These are phyloP conservation scores for Xenopus borealis DNA, from an alignment of 2,113 vertebrate species.

Conservation along the genomic window DNA sequence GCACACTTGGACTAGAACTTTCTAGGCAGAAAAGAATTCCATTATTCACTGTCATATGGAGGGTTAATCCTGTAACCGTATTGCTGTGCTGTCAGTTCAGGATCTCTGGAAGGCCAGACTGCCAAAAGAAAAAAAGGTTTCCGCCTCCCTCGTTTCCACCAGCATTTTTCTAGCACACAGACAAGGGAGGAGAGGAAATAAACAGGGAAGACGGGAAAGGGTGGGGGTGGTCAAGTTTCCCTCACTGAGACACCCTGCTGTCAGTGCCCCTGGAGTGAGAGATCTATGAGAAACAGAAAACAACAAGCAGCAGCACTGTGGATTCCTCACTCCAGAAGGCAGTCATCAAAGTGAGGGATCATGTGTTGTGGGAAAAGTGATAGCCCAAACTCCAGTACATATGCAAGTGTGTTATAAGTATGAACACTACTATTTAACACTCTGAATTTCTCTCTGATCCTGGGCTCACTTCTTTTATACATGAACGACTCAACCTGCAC, in stretches of 20 bases:
- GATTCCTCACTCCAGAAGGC: neutral
- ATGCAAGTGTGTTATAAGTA: neutral
- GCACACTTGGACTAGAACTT: no score
- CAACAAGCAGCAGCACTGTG: neutral
- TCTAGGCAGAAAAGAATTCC: no score
- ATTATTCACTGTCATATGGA: no score
- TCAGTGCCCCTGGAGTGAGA: conserved; percentile 23
- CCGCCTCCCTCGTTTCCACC: conserved; percentile 9
- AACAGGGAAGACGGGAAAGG: conserved; percentile 31
- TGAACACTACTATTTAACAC: no score
- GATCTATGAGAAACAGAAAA: conserved; percentile 11
- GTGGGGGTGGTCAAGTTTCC: conserved; percentile 24
- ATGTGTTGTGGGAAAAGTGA: neutral
- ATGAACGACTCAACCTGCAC: no score
- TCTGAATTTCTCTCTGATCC: no score
- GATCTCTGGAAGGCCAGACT: conserved; percentile 7
- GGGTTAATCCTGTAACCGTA: neutral
- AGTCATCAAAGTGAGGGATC: neutral
- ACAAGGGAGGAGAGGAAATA: conserved; percentile 40
- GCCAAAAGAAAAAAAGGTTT: conserved; percentile 26
- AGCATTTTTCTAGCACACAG: conserved; percentile 9
- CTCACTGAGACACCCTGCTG: conserved; percentile 40
- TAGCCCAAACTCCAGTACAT: neutral
- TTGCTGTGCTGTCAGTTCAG: neutral
- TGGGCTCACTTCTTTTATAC: no score